Evolutionary conservation across 2,113 vertebrate genomes (phyloP).

Genomic region (Sapayoa aenigma): DNA sequence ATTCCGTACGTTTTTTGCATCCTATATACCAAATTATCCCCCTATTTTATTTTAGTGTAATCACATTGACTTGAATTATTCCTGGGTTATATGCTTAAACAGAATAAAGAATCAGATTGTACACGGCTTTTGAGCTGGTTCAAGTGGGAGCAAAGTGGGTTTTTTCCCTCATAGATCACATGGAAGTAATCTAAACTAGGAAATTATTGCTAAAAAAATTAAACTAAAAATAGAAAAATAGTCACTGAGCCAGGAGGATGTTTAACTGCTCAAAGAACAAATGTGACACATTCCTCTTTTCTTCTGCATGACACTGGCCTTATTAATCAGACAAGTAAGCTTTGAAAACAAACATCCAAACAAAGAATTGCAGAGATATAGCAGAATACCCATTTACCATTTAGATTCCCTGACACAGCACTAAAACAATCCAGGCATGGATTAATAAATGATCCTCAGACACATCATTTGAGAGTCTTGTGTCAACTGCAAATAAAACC

Average conservation of each 20-base stretch:
- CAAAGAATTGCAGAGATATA: background rate
- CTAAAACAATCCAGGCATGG: background rate
- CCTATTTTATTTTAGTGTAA: background rate
- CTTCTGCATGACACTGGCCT: background rate
- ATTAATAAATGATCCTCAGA: constrained; percentile 18
- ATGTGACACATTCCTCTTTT: background rate
- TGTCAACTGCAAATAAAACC: background rate
- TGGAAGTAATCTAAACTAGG: background rate
- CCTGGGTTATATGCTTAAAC: background rate
- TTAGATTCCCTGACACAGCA: constrained; percentile 16
- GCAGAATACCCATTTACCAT: background rate
- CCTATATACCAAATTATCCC: background rate
- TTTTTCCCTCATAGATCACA: background rate
- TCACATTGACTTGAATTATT: background rate
- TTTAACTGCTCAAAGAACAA: background rate
- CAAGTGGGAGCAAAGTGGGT: background rate
- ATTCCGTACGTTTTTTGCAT: background rate
- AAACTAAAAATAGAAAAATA: background rate
- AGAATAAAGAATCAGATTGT: background rate
- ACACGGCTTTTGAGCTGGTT: background rate
- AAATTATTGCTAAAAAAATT: background rate
- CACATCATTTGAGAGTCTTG: background rate
- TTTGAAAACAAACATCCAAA: constrained; percentile 30
- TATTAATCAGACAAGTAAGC: background rate
- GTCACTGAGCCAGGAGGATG: background rate